Percentiles rank a stretch among this genome's conserved stretches.
Conservation (phyloP, 2,113 vertebrate genomes). For the Helogale parvula region DNA sequence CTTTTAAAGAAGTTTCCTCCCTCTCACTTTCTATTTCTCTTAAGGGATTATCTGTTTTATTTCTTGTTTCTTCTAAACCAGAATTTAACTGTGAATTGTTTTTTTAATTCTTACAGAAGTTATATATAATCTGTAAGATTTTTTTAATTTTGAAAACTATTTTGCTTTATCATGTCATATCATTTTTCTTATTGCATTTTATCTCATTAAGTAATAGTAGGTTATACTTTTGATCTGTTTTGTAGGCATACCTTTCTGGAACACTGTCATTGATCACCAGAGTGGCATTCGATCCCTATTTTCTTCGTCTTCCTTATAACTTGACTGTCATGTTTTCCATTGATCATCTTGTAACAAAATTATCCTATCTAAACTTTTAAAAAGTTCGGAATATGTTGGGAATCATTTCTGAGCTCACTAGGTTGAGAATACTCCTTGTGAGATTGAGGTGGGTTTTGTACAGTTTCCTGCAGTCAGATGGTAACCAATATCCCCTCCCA, state of each 20-base stretch:
- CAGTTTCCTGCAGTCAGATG: too few relatives aligned
- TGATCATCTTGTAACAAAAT: background rate
- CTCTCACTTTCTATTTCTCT: background rate
- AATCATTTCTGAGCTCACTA: too few relatives aligned
- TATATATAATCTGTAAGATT: background rate
- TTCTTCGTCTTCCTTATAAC: background rate
- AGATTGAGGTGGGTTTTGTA: too few relatives aligned
- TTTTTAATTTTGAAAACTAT: background rate
- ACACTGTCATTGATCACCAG: background rate
- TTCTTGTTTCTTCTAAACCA: background rate
- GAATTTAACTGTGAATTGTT: background rate
- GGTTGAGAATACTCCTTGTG: too few relatives aligned
- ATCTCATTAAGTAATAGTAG: background rate
- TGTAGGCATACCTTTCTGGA: background rate
- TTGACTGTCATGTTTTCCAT: background rate
- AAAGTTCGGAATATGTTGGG: background rate
- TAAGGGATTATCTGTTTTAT: background rate
- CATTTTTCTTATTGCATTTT: background rate
- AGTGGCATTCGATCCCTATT: background rate
- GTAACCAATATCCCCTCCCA: too few relatives aligned
- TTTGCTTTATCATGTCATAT: background rate
- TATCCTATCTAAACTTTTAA: background rate
- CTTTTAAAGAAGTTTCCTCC: background rate
- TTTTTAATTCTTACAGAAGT: background rate
- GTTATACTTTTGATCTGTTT: background rate